Evolutionary conservation across 2,797 vertebrate genomes (phyloP).

Genomic region (Columba guinea): DNA sequence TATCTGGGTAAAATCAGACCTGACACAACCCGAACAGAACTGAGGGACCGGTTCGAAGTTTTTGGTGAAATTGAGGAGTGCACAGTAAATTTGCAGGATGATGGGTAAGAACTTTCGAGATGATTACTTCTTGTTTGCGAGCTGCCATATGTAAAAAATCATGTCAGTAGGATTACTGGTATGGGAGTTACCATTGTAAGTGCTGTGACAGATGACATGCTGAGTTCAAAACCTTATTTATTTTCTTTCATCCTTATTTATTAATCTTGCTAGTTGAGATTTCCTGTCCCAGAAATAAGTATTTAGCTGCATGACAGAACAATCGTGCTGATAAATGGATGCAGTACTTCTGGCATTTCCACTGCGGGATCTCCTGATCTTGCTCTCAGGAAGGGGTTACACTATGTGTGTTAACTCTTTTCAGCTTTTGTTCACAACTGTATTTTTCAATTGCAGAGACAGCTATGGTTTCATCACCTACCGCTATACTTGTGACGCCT

Average conservation of each 20-base stretch:
- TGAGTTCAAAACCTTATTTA: constrained; percentile 77
- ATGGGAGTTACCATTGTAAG: constrained; percentile 63
- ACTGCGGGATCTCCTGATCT: constrained; percentile 4
- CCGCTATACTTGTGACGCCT: constrained; percentile 98
- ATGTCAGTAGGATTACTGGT: constrained; percentile 46
- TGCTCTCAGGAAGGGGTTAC: constrained; percentile 51
- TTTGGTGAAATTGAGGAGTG: constrained; percentile 99
- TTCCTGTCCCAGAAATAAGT: constrained; percentile 79
- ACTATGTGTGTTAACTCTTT: constrained; percentile 26
- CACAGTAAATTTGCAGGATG: constrained; percentile 92
- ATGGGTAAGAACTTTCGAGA: constrained; percentile 87
- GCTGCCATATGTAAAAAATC: constrained; percentile 58
- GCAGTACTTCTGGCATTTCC: constrained; percentile 49
- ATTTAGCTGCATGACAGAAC: constrained; percentile 78
- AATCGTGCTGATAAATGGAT: constrained; percentile 79
- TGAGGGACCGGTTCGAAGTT: constrained; percentile 97
- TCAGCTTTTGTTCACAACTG: constrained; percentile 14
- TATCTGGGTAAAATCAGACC: constrained; percentile 94
- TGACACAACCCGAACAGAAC: constrained; percentile 90
- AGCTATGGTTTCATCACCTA: constrained; percentile 99
- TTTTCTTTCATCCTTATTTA: constrained; percentile 78
- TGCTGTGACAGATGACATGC: constrained; percentile 75
- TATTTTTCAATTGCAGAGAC: constrained; percentile 84
- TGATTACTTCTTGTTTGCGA: constrained; percentile 73
- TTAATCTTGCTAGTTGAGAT: constrained; percentile 80